Evolutionary conservation across 1,140 invertebrate species (phyloP).

Genomic region (Caenorhabditis remanei): DNA sequence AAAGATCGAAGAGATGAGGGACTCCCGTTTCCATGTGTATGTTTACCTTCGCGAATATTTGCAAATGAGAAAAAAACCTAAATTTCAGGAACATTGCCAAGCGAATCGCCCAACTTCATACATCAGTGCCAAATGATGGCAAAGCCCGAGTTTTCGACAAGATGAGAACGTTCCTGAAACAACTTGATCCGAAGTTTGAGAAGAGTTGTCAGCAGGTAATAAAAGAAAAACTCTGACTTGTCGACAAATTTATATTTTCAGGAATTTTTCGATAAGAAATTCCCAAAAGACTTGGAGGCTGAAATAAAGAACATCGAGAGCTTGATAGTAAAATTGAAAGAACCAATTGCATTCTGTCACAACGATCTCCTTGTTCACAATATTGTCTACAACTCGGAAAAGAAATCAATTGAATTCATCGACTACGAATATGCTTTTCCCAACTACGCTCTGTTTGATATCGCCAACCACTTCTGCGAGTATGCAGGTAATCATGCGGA

Average conservation of each 20-base stretch:
- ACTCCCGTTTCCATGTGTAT: conserved; percentile 81
- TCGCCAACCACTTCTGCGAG: conserved; percentile 97
- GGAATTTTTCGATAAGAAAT: conserved; percentile 1
- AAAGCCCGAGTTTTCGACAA: conserved; percentile 67
- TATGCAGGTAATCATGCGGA: conserved; percentile 85
- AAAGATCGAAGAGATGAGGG: conserved; percentile 83
- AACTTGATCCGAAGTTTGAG: not conserved
- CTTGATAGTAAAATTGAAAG: conserved; percentile 83
- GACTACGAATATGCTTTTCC: conserved; percentile 95
- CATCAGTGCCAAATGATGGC: conserved; percentile 58
- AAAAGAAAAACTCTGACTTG: not conserved
- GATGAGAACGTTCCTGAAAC: conserved; percentile 11
- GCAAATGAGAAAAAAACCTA: not conserved
- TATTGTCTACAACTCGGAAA: conserved; percentile 86
- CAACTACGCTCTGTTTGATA: conserved; percentile 95
- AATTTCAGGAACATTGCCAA: conserved; percentile 82
- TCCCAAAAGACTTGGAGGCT: not conserved
- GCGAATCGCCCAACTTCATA: conserved; percentile 84
- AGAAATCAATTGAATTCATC: conserved; percentile 87
- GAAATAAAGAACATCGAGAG: conserved; percentile 60
- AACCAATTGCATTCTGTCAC: conserved; percentile 90
- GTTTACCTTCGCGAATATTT: conserved; percentile 52
- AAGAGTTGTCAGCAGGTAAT: not conserved
- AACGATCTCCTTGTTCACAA: conserved; percentile 96
- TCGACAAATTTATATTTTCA: not conserved